A percentile compares a stretch with the other conserved stretches of the same genome.
Conservation (phyloP, 2,113 vertebrate genomes). For the Gadus macrocephalus region DNA sequence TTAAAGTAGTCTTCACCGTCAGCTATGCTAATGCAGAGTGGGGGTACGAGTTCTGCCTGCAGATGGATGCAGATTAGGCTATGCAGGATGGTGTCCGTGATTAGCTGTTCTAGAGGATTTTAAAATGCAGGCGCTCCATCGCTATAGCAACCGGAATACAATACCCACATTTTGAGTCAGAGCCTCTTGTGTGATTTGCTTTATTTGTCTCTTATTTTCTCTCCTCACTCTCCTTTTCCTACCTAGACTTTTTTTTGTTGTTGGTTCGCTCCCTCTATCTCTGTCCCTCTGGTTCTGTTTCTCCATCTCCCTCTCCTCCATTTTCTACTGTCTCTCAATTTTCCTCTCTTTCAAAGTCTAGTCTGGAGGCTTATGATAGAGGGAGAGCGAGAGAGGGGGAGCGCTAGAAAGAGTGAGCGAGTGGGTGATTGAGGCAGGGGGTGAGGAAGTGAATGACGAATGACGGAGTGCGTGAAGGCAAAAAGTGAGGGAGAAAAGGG, state of each 20-base stretch:
- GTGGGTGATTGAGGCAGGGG: conserved; percentile 26
- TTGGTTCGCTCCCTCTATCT: neutral
- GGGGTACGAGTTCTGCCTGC: conserved; percentile 41
- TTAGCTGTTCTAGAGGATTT: conserved; percentile 66
- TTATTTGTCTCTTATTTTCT: neutral
- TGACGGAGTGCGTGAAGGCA: conserved; percentile 54
- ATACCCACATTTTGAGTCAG: conserved; percentile 59
- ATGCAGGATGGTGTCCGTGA: conserved; percentile 55
- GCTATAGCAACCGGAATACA: conserved; percentile 71
- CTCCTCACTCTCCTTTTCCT: conserved; percentile 52
- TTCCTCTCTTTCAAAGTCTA: conserved; percentile 46
- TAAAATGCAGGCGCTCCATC: conserved; percentile 65
- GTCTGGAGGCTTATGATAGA: conserved; percentile 39
- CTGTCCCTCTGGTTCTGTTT: too few relatives aligned
- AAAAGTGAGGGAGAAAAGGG: conserved; percentile 57
- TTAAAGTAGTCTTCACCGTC: conserved; percentile 45
- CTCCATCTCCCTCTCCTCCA: neutral
- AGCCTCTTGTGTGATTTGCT: conserved; percentile 35
- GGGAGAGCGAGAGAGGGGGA: conserved; percentile 15
- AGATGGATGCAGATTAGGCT: conserved; percentile 54
- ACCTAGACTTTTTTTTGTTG: too few relatives aligned
- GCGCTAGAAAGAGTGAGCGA: conserved; percentile 23
- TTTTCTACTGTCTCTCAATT: neutral
- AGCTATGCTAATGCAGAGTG: conserved; percentile 48
- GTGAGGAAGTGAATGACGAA: conserved; percentile 13